A percentile compares a stretch with the other conserved stretches of the same genome.
phyloP scores from a whole-genome alignment of 2,797 vertebrate species.

The Leucoraja ocellata region DNA sequence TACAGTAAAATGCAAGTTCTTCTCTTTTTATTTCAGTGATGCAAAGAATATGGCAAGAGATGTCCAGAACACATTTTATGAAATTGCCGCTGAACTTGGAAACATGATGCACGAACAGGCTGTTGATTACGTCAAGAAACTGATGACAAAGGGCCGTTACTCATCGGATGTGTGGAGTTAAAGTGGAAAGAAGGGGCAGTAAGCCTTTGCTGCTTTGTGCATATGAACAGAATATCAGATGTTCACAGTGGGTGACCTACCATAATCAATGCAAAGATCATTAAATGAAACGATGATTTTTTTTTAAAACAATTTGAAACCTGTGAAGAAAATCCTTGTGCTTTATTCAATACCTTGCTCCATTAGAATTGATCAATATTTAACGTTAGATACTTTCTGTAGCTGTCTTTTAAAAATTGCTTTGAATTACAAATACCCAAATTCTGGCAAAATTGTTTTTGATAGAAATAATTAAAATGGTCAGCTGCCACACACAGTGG shows the following conservation, averaged over 20 bases:
- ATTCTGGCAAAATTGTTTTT: neutral
- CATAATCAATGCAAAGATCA: neutral
- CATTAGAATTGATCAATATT: conserved; percentile 12
- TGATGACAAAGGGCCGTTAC: conserved; percentile 98
- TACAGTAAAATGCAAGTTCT: neutral
- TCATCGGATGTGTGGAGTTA: conserved; percentile 97
- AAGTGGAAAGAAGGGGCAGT: conserved; percentile 39
- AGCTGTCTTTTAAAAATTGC: neutral
- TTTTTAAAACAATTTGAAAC: neutral
- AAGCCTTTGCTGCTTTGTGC: neutral
- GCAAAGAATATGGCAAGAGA: conserved; percentile 94
- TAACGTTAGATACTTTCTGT: neutral
- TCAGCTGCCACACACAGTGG: neutral
- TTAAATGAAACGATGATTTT: neutral
- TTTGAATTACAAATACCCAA: neutral
- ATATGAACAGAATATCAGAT: neutral
- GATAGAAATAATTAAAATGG: neutral
- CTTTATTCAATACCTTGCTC: neutral
- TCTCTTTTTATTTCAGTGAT: conserved; percentile 59
- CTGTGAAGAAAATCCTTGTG: neutral
- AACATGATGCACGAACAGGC: conserved; percentile 77
- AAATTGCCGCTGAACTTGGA: conserved; percentile 77
- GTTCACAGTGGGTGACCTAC: conserved; percentile 39
- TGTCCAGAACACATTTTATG: conserved; percentile 77
- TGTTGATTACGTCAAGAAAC: conserved; percentile 90